These are phyloP conservation scores for Peribatodes rhomboidaria DNA, from an alignment of 2,888 invertebrate genomes.

Conservation along the genomic window DNA sequence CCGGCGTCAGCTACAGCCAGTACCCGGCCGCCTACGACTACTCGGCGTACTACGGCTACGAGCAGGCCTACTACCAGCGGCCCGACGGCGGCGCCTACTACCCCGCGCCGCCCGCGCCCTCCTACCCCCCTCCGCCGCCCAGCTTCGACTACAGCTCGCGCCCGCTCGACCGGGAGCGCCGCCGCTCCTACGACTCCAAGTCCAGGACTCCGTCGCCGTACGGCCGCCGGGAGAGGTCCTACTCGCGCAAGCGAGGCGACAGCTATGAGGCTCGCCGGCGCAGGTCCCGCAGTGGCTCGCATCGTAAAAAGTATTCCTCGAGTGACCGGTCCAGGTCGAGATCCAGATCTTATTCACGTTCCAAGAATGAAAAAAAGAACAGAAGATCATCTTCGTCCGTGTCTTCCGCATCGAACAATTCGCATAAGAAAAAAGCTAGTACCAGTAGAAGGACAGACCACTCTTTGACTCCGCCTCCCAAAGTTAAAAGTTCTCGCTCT, in stretches of 20 bases:
- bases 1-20: conserved; percentile 79
- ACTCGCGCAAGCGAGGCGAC: conserved; percentile 67
- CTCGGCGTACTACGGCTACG: conserved; percentile 72
- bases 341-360: conserved; percentile 68
- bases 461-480: conserved; percentile 64
- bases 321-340: conserved; percentile 72
- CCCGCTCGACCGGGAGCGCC: conserved; percentile 56
- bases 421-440: conserved; percentile 60
- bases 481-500: conserved; percentile 57
- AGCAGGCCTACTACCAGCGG: conserved; percentile 67
- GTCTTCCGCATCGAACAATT: conserved; percentile 68
- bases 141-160: conserved; percentile 45
- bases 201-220: conserved; percentile 49
- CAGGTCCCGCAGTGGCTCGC: conserved; percentile 66
- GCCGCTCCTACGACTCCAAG: conserved; percentile 62
- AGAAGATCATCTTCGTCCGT: conserved; percentile 59
- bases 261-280: conserved; percentile 64
- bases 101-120: conserved; percentile 52
- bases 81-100: conserved; percentile 58
- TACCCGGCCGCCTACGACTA: conserved; percentile 69
- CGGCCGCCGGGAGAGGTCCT: conserved; percentile 54
- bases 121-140: conserved; percentile 29
- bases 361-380: conserved; percentile 55
- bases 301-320: conserved; percentile 70
- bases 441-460: conserved; percentile 52